These are phyloP conservation scores for Triplophysa dalaica DNA, from an alignment of 2,113 vertebrate genomes.

Conservation along the genomic window DNA sequence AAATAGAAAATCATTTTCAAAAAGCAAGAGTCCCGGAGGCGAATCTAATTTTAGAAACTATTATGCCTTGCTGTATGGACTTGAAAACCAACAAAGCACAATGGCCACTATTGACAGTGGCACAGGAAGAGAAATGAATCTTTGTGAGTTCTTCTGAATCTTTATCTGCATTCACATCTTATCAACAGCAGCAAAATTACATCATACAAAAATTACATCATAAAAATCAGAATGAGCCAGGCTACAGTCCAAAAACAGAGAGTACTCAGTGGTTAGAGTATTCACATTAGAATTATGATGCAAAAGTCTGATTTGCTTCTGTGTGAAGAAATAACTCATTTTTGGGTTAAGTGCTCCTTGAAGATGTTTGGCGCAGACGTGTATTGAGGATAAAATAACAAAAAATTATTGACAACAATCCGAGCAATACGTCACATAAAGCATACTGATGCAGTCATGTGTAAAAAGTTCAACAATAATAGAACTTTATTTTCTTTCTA, in stretches of 20 bases:
- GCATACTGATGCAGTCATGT: neutral
- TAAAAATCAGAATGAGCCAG: neutral
- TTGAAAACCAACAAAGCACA: conserved; percentile 14
- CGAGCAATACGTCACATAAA: neutral
- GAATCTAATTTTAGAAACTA: conserved; percentile 28
- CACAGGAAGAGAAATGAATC: conserved; percentile 24
- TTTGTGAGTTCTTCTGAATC: conserved; percentile 1
- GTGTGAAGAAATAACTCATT: too few relatives aligned
- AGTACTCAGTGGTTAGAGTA: too few relatives aligned
- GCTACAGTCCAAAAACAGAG: too few relatives aligned
- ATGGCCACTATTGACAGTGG: conserved; percentile 18
- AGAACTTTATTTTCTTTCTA: too few relatives aligned
- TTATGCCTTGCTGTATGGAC: conserved; percentile 3
- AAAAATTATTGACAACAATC: neutral
- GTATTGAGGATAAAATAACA: neutral
- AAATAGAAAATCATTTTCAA: conserved; percentile 32
- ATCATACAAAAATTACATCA: neutral
- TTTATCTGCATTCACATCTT: neutral
- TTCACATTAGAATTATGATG: neutral
- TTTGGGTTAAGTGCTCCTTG: too few relatives aligned
- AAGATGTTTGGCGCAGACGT: neutral
- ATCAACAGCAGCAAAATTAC: neutral
- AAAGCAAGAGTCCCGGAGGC: conserved; percentile 30
- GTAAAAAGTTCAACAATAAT: neutral
- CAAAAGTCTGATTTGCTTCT: neutral